Evolutionary conservation across 2,797 vertebrate species (phyloP).

Genomic region (Tokudaia tokunoshimensis): DNA sequence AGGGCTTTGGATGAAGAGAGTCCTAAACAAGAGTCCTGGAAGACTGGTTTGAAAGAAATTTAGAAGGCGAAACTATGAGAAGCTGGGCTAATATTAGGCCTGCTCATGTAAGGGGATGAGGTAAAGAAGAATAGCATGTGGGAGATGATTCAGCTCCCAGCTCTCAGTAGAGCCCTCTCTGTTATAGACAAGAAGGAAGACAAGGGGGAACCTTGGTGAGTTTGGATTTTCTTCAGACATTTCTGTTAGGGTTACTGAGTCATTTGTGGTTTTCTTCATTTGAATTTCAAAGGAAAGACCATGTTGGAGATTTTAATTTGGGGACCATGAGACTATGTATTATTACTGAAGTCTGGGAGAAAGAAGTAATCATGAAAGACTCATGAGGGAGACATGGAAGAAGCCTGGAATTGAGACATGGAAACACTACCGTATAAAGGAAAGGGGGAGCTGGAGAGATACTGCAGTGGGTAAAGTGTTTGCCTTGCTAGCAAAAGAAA

Average conservation of each 20-base stretch:
- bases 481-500: not conserved
- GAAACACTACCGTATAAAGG: not conserved
- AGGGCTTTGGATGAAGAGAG: not conserved
- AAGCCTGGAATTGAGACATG: not conserved
- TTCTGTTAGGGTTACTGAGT: not conserved
- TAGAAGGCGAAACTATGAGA: too few species aligned
- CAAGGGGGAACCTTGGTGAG: not conserved
- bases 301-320: not conserved
- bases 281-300: not conserved
- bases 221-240: not conserved
- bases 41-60: not conserved
- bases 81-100: fast-evolving
- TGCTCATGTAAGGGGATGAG: too few species aligned
- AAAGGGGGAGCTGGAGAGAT: not conserved
- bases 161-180: fast-evolving
- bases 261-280: not conserved
- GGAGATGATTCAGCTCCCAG: too few species aligned
- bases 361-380: not conserved
- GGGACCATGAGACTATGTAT: not conserved
- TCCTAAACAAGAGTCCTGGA: not conserved
- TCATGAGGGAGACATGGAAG: not conserved
- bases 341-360: fast-evolving
- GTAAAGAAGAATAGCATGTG: fast-evolving
- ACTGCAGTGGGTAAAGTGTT: not conserved
- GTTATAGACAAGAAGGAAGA: too few species aligned